Percentiles rank a stretch among this genome's conserved stretches.
Evolutionary conservation across 1,140 invertebrate genomes (phyloP).

Genomic region (Trichonephila inaurata): DNA sequence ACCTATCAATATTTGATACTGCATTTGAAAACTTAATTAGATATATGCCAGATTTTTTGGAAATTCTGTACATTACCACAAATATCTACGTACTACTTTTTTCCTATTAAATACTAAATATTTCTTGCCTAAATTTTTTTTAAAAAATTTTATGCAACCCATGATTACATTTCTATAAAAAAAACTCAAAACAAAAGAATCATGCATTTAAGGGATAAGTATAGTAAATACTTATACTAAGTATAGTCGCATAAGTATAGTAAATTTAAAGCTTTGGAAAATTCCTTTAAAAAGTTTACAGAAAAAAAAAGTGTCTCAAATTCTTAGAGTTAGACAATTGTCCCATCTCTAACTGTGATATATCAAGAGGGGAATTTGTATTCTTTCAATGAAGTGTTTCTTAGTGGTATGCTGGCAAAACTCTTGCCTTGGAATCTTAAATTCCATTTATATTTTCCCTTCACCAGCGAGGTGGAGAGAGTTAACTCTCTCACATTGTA

Average conservation of each 20-base stretch:
- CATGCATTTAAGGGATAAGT: too few species aligned
- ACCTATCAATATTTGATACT: too few species aligned
- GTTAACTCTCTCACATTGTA: constrained; percentile 36
- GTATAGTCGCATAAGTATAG: neutral
- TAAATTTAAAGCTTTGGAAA: neutral
- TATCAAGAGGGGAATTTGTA: constrained; percentile 29
- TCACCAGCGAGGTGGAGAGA: neutral
- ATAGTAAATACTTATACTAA: too few species aligned
- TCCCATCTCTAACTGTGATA: constrained; percentile 42
- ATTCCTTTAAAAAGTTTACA: neutral
- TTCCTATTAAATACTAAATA: too few species aligned
- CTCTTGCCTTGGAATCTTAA: neutral
- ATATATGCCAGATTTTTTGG: too few species aligned
- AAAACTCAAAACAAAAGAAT: too few species aligned
- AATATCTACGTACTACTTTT: too few species aligned
- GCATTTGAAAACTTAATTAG: too few species aligned
- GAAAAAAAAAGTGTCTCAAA: neutral
- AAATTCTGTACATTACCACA: too few species aligned
- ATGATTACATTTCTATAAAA: too few species aligned
- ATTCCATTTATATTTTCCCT: constrained; percentile 41
- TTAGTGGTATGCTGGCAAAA: constrained; percentile 15
- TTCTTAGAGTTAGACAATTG: constrained; percentile 25
- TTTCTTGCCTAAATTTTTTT: too few species aligned
- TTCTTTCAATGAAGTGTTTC: neutral
- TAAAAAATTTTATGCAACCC: too few species aligned